A percentile compares a stretch with the other conserved stretches of the same genome.
Conservation (phyloP, 2,888 invertebrate genomes). For the Oligia fasciuncula region DNA sequence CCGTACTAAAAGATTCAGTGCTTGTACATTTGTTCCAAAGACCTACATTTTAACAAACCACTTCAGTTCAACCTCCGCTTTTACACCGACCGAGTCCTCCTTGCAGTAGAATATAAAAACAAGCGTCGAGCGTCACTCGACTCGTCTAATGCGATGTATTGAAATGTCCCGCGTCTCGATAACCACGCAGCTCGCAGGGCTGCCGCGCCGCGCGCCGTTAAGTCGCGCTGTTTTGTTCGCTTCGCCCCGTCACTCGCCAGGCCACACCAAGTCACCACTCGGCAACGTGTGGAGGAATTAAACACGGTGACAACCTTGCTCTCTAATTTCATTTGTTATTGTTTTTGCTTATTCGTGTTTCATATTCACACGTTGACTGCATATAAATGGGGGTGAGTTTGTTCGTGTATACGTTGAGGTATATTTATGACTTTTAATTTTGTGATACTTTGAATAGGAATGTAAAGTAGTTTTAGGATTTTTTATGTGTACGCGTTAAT, state of each 20-base stretch:
- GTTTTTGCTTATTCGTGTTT: slow-evolving; percentile 35
- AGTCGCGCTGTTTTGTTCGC: slow-evolving; percentile 18
- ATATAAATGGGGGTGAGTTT: slow-evolving; percentile 1
- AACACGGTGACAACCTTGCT: slow-evolving; percentile 44
- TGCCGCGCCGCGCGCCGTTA: slow-evolving; percentile 27
- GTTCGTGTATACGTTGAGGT: neutral
- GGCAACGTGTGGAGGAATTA: slow-evolving; percentile 16
- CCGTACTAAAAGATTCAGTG: neutral
- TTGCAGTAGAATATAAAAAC: slow-evolving; percentile 54
- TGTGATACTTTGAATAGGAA: neutral
- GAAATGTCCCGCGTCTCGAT: slow-evolving; percentile 55
- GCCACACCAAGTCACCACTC: neutral
- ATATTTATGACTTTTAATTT: neutral
- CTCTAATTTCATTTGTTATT: slow-evolving; percentile 37
- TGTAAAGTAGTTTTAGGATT: neutral
- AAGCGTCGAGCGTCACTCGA: slow-evolving; percentile 45
- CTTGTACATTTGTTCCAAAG: no score
- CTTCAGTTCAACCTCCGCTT: slow-evolving; percentile 9
- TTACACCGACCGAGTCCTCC: slow-evolving; percentile 2
- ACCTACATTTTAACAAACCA: neutral
- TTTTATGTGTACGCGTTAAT: neutral
- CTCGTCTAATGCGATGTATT: slow-evolving; percentile 59
- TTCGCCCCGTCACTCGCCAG: neutral
- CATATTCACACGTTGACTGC: slow-evolving; percentile 31
- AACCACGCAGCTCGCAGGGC: slow-evolving; percentile 46